Evolutionary conservation across 1,140 invertebrate species (phyloP), one percentile per base, ranked within the genome.

Genomic region (Drosophila murphyi): DNA sequence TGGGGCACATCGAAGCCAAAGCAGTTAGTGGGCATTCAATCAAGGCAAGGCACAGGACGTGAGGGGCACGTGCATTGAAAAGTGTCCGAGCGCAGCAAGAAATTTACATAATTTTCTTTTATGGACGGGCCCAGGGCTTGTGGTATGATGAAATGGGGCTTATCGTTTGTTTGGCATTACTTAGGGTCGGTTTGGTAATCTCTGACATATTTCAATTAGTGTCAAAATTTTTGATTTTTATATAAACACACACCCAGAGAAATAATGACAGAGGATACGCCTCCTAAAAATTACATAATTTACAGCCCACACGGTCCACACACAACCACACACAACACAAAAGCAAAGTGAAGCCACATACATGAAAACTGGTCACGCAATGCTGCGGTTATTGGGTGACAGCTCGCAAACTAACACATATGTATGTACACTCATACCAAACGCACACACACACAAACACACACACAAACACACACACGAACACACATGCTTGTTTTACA

Each of bases 91-190:
- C 82, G 78, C 55, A 86, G 71, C 78, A 80, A 68, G 59, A 78
- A 81, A 86, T 86, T 87, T 88, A 76, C 82, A 87, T 87, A 87
- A 87, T 87, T 76, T 79, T 76, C 82, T 72, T 78, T 87, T 79
- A 72, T 61, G 69, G 61, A 52, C n/a, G 32, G 52, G 6, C n/a
- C 35, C 28, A 3, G 7, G 71, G 47, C 10, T 29, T 2, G 34
- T 3, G 29, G 5, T 2, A 7, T 10, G 5, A 5, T 29, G 39
- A 45, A 35, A 20, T 56, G 62, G 34, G 29, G 12, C 28, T 50
- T 31, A 10, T 68, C 41, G 47, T 34, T 39, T 71, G 47, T 64
- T 68, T 80, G 68, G 64, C 64, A 78, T 79, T 79, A 87, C 70
- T 82, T 83, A 72, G 71, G 71, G 62, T 47, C 61, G 43, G 8